A percentile compares a stretch with the other conserved stretches of the same genome.
phyloP scores from a whole-genome alignment of 1,140 invertebrate genomes.

The Pseudomyrmex gracilis region DNA sequence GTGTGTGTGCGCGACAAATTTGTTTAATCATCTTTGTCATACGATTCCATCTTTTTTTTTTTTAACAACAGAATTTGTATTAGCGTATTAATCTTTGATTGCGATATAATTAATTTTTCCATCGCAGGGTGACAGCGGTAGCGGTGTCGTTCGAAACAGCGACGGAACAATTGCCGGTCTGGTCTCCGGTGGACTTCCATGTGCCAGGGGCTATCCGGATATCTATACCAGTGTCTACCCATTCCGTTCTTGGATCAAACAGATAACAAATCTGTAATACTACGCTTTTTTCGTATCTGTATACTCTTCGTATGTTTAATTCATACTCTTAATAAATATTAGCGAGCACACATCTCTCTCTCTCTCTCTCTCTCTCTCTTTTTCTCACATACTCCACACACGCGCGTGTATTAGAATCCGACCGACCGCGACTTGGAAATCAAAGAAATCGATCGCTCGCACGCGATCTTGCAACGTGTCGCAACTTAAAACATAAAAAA shows the following conservation, averaged over 20 bases:
- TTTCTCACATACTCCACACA: too few species aligned
- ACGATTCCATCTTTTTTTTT: conserved; percentile 4
- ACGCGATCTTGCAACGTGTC: too few species aligned
- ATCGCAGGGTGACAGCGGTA: conserved; percentile 83
- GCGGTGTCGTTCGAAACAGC: conserved; percentile 79
- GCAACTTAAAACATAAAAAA: too few species aligned
- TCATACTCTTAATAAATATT: not conserved
- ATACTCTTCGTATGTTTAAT: not conserved
- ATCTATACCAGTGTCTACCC: conserved; percentile 83
- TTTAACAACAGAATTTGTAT: not conserved
- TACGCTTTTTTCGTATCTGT: not conserved
- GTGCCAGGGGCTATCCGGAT: conserved; percentile 86
- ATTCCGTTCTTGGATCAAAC: not conserved
- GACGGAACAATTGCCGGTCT: conserved; percentile 83
- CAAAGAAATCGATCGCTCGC: too few species aligned
- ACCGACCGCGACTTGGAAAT: too few species aligned
- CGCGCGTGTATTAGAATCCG: too few species aligned
- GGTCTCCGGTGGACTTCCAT: conserved; percentile 89
- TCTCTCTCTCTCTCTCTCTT: too few species aligned
- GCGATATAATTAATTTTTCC: not conserved
- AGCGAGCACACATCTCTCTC: not conserved
- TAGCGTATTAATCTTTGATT: not conserved
- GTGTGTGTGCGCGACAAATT: not conserved
- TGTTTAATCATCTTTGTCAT: not conserved
- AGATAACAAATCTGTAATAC: not conserved